Evolutionary conservation across 2,888 invertebrate species (phyloP).

Genomic region (Druceiella hillmani): DNA sequence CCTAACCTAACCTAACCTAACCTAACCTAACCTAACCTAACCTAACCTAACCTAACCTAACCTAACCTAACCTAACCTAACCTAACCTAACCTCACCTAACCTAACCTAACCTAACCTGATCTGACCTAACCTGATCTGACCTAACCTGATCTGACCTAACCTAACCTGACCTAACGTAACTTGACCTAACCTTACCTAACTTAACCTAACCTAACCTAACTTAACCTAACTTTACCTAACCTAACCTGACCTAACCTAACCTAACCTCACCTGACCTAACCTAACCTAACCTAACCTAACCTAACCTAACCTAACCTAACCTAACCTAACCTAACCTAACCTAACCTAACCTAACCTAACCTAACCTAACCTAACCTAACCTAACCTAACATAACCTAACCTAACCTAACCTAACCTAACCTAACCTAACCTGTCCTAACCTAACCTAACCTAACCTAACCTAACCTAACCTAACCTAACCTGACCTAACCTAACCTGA

Average conservation of each 20-base stretch:
- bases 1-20: conserved; percentile 5
- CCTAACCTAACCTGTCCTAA: conserved; percentile 10
- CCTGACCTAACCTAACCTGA: conserved; percentile 9
- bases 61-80: conserved; percentile 5
- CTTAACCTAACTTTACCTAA: conserved; percentile 3
- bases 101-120: conserved; percentile 4
- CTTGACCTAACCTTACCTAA: conserved; percentile 3
- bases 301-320: conserved; percentile 14
- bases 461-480: conserved; percentile 9
- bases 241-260: conserved; percentile 9
- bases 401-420: conserved; percentile 10
- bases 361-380: conserved; percentile 12
- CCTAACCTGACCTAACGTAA: conserved; percentile 4
- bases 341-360: conserved; percentile 14
- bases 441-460: conserved; percentile 9
- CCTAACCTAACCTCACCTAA: conserved; percentile 4
- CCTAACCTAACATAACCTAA: conserved; percentile 11
- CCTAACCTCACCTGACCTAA: conserved; percentile 14
- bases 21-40: conserved; percentile 5
- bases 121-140: conserved; percentile 2
- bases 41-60: conserved; percentile 5
- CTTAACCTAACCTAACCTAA: conserved; percentile 4
- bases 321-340: conserved; percentile 14
- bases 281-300: conserved; percentile 14
- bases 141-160: conserved; percentile 3